A percentile compares a stretch with the other conserved stretches of the same genome.
phyloP scores from a whole-genome alignment of 2,797 vertebrate species.

The Spinibarbus caldwelli region DNA sequence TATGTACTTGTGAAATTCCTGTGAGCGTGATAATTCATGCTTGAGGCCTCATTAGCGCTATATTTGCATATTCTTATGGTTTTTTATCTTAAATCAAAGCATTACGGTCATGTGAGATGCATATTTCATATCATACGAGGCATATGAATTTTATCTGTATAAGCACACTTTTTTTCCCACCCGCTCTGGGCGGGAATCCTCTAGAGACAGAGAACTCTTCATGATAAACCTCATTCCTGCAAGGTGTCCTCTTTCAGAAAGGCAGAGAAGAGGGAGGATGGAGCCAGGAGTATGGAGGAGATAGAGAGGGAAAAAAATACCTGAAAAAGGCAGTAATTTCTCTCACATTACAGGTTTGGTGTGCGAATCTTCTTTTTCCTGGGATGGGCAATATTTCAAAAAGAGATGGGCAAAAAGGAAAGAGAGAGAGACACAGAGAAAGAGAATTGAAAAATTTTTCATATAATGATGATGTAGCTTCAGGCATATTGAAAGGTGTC shows the following conservation, averaged over 20 bases:
- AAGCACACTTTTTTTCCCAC: not conserved
- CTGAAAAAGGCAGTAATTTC: not conserved
- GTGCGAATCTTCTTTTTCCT: not conserved
- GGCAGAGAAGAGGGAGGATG: not conserved
- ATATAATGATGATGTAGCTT: conserved; percentile 24
- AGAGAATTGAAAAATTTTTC: not conserved
- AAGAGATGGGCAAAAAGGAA: not conserved
- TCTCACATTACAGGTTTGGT: conserved; percentile 13
- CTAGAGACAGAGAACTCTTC: conserved; percentile 41
- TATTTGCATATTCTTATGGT: conserved; percentile 21
- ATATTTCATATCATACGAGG: conserved; percentile 5
- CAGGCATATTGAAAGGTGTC: conserved; percentile 25
- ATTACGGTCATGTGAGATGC: not conserved
- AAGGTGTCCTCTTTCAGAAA: conserved; percentile 42
- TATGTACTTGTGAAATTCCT: not conserved
- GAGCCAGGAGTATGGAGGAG: not conserved
- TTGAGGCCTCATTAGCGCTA: not conserved
- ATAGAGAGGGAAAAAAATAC: not conserved
- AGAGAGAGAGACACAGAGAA: not conserved
- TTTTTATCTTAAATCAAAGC: conserved; percentile 25
- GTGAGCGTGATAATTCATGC: conserved; percentile 23
- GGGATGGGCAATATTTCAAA: conserved; percentile 19
- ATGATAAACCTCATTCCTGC: conserved; percentile 32
- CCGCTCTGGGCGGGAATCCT: conserved; percentile 2
- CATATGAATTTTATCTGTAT: not conserved